Evolutionary conservation across 2,797 vertebrate genomes (phyloP).

Genomic region (Malacoctenus gilli): DNA sequence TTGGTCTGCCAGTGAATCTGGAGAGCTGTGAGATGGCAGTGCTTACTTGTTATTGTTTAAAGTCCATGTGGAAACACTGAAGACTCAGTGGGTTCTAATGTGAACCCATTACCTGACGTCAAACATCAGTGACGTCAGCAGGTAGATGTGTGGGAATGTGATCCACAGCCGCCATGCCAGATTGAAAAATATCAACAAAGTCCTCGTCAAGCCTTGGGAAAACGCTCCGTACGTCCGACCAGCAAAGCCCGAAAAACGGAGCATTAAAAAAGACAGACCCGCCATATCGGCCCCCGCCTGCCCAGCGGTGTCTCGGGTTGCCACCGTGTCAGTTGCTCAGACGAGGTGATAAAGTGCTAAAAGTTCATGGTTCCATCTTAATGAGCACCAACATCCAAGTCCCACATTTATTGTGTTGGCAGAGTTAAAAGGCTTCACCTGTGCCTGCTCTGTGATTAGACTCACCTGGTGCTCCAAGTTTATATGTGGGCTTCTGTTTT

Average conservation of each 20-base stretch:
- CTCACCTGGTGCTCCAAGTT: too few relatives aligned
- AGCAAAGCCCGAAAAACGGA: constrained; percentile 90
- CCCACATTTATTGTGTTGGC: constrained; percentile 22
- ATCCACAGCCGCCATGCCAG: constrained; percentile 94
- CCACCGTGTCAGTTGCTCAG: constrained; percentile 13
- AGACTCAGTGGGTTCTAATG: constrained; percentile 94
- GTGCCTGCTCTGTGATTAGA: too few relatives aligned
- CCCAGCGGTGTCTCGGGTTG: constrained; percentile 9
- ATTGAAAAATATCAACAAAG: constrained; percentile 95
- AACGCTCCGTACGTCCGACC: constrained; percentile 92
- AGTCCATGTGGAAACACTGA: constrained; percentile 22
- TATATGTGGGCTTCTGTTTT: too few relatives aligned
- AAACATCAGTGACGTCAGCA: constrained; percentile 97
- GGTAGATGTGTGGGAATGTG: constrained; percentile 94
- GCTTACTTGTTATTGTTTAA: constrained; percentile 13
- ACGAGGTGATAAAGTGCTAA: neutral
- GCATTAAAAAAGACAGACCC: constrained; percentile 86
- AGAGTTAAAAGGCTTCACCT: too few relatives aligned
- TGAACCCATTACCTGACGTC: constrained; percentile 97
- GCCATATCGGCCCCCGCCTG: constrained; percentile 77
- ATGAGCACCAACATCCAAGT: constrained; percentile 42
- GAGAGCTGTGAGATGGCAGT: constrained; percentile 30
- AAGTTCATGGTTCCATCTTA: constrained; percentile 52
- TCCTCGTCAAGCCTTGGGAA: constrained; percentile 92
- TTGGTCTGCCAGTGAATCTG: constrained; percentile 8